Evolutionary conservation across 2,797 vertebrate species (phyloP), one percentile per base, ranked within the genome.

Genomic region (Manis crassicaudata): DNA sequence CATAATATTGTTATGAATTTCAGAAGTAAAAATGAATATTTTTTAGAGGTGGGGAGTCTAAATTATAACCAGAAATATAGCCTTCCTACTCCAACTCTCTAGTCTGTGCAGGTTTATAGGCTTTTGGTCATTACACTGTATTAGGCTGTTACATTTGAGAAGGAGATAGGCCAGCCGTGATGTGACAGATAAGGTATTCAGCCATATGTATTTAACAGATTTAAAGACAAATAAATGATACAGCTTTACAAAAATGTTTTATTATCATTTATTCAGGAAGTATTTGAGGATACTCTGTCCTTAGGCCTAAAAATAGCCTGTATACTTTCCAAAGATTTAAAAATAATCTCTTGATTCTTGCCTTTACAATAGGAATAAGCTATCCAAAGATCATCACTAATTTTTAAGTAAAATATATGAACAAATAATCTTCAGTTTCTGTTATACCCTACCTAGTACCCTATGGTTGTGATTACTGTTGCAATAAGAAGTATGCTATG

Each of bases 341-440:
- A 90, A 77, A 67, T 35, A 91, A 25, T 52, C 21, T 68, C 29
- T 77, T 81, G 12, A 58, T 54, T 9, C 9, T 92, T 83, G 77
- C 10, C 37, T 94, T 91, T 76, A 35, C 3, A 67, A 65, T 25
- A 84, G 10, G 70, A 43, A 68, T 70, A 72, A 56, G 56, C 25
- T 93, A 25, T 68, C 23, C 82, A 92, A 81, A 68, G 54, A 52
- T 68, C 3, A 67, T 56, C 27, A 5, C 32, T 72, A 54, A 9
- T 65, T 86, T 92, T 72, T 56, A 56, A 80, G 63, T 79, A 50
- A 86, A 84, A 68, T 43, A 27, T 92, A 73, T 35, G 81, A 87
- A 62, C 35, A 83, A 46, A 87, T 14, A 72, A 16, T 75, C 35
- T 84, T 87, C 17, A 40, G 9, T 85, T 96, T 70, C 89, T 29